Conservation (phyloP, 2,888 invertebrate genomes). For the Tetheella fluctuosa region DNA sequence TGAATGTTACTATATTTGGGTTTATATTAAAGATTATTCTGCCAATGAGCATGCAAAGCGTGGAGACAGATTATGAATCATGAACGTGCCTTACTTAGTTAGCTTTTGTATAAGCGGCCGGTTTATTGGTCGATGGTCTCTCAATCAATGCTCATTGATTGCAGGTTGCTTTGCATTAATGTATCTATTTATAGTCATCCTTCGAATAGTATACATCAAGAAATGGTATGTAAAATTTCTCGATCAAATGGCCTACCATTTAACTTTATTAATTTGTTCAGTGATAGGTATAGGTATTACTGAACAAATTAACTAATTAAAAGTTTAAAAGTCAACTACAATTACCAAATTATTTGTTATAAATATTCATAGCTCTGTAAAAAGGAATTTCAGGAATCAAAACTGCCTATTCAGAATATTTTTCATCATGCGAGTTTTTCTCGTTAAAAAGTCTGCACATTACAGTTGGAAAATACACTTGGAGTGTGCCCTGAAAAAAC, state of each 20-base stretch:
- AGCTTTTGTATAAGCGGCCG: constrained; percentile 10
- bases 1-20: constrained; percentile 34
- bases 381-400: background rate
- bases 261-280: too few relatives aligned
- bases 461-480: constrained; percentile 4
- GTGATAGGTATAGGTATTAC: too few relatives aligned
- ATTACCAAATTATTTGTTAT: background rate
- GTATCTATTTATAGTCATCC: background rate
- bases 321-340: background rate
- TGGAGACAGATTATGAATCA: constrained; percentile 23
- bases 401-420: background rate
- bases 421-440: background rate
- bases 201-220: background rate
- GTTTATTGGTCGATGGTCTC: constrained; percentile 14
- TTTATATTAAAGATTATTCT: constrained; percentile 6
- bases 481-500: constrained; percentile 18
- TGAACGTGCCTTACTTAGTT: constrained; percentile 12
- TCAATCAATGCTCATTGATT: constrained; percentile 50
- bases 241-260: too few relatives aligned
- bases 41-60: constrained; percentile 36
- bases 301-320: too few relatives aligned
- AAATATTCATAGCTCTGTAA: background rate
- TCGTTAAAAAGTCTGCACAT: background rate
- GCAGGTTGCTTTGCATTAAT: constrained; percentile 27
- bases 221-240: background rate